phyloP scores from a whole-genome alignment of 2,888 invertebrate genomes.

The Erpobdella octoculata region DNA sequence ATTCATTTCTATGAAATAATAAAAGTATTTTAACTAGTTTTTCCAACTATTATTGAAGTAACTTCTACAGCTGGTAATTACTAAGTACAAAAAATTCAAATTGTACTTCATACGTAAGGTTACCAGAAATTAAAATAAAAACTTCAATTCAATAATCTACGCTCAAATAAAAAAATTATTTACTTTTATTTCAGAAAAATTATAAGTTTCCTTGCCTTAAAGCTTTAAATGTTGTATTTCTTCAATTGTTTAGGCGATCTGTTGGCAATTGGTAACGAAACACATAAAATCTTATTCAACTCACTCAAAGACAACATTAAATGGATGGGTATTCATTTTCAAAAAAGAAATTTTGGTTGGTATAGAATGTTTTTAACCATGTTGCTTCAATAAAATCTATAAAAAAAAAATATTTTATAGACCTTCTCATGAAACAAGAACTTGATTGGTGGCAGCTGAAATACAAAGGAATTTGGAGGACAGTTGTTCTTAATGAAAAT shows the following conservation, averaged over 20 bases:
- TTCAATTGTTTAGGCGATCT: constrained; percentile 6
- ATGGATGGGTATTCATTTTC: constrained; percentile 18
- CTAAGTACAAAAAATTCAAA: no score
- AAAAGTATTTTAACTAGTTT: no score
- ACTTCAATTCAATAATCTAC: no score
- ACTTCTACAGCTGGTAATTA: no score
- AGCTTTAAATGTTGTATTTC: not conserved
- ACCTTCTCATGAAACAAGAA: not conserved
- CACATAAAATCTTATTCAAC: not conserved
- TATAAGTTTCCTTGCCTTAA: no score
- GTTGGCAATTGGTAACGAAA: constrained; percentile 14
- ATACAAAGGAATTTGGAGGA: not conserved
- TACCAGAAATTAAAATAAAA: no score
- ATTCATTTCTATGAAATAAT: no score
- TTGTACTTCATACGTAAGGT: no score
- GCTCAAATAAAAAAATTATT: no score
- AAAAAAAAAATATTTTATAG: not conserved
- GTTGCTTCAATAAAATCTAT: not conserved
- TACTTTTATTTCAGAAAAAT: no score
- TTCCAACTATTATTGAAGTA: no score
- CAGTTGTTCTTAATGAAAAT: not conserved
- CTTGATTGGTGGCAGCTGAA: constrained; percentile 17
- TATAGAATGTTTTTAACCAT: not conserved
- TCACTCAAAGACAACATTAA: not conserved
- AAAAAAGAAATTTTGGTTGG: not conserved